These are phyloP conservation scores for Cephonodes hylas DNA, from an alignment of 2,888 invertebrate species.

Conservation along the genomic window DNA sequence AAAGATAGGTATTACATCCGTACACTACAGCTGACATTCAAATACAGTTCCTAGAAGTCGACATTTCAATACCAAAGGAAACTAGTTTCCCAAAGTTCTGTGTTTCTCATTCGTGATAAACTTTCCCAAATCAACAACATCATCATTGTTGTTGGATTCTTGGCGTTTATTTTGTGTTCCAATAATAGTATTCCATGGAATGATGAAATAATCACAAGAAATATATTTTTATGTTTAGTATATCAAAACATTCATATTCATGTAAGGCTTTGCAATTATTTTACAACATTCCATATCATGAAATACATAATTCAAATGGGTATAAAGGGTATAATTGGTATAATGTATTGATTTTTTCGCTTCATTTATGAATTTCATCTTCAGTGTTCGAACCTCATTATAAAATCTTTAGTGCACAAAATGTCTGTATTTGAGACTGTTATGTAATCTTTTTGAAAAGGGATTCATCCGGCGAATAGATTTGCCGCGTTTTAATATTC, in stretches of 20 bases:
- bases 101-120: not conserved
- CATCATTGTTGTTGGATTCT: not conserved
- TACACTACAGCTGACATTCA: too few relatives aligned
- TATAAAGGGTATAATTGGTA: too few relatives aligned
- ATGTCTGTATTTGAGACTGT: not conserved
- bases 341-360: too few relatives aligned
- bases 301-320: too few relatives aligned
- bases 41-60: not conserved
- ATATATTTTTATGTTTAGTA: too few relatives aligned
- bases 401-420: too few relatives aligned
- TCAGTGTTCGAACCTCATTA: not conserved
- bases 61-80: conserved; percentile 7
- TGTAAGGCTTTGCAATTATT: too few relatives aligned
- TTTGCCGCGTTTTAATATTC: not conserved
- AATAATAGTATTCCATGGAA: too few relatives aligned
- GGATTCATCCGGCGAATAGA: not conserved
- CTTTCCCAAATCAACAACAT: not conserved
- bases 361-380: not conserved
- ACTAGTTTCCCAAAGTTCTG: not conserved
- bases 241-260: too few relatives aligned
- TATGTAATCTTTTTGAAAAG: not conserved
- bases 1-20: too few relatives aligned
- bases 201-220: too few relatives aligned
- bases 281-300: too few relatives aligned
- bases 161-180: not conserved